A percentile compares a stretch with the other conserved stretches of the same genome.
These are phyloP conservation scores for Dinocampus coccinellae DNA, from an alignment of 2,888 invertebrate genomes.

Conservation along the genomic window DNA sequence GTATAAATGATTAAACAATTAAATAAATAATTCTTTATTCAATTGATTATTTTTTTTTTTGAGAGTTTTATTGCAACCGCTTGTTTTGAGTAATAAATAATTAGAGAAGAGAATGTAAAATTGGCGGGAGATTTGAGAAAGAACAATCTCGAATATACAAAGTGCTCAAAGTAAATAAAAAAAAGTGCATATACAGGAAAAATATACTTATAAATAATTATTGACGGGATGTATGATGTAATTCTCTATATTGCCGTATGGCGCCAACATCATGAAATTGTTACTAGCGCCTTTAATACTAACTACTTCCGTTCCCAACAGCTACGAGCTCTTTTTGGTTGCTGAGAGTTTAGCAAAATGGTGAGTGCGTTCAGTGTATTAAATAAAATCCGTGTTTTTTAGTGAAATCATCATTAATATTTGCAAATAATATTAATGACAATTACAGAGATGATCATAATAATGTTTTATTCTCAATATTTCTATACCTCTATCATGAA, in stretches of 20 bases:
- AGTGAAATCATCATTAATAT: constrained; percentile 42
- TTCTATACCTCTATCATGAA: constrained; percentile 17
- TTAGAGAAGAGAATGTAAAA: too few relatives aligned
- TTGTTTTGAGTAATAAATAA: too few relatives aligned
- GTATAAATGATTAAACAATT: not conserved
- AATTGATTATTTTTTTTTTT: too few relatives aligned
- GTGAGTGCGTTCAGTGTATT: constrained; percentile 47
- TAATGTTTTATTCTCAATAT: constrained; percentile 39
- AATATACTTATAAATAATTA: too few relatives aligned
- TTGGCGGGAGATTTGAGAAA: too few relatives aligned
- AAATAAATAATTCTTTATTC: too few relatives aligned
- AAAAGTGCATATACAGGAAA: too few relatives aligned
- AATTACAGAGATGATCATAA: constrained; percentile 10
- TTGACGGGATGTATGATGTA: not conserved
- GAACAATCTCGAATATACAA: too few relatives aligned
- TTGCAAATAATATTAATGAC: not conserved
- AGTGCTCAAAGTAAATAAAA: too few relatives aligned
- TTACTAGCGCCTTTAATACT: not conserved
- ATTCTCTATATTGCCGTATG: not conserved
- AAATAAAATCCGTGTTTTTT: constrained; percentile 43
- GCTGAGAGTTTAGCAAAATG: constrained; percentile 51
- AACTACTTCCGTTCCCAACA: not conserved
- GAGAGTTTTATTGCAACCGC: too few relatives aligned
- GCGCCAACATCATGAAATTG: not conserved
- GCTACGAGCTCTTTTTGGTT: constrained; percentile 45